Base-by-base conservation (phyloP, 1,140 invertebrate genomes). In the Aricia agestis region DNA sequence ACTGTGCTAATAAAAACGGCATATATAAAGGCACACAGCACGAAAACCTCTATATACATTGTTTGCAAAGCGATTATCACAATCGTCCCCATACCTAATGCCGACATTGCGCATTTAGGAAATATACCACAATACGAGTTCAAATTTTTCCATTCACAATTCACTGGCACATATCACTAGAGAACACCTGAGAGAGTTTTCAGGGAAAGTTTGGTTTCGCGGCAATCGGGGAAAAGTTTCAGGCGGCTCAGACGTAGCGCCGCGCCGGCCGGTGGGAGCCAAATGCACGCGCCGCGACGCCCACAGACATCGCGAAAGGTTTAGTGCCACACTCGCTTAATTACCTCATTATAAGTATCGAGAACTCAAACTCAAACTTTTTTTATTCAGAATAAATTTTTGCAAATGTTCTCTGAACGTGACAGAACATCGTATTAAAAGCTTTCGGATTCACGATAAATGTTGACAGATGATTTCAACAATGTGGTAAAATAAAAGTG, bases 31-130 rank as follows among this genome's bases (percentile, higher is more conserved):
- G 73, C 72, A 83, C 78, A 80, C 78, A 81, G 73, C 80, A 80
- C 78, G 78, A 75, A 74, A 76, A 67, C 80, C 73, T 76, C 77
- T 77, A 82, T 87, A 81, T 78, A 84, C 76, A 74, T 72, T 91
- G 80, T 89, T 91, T 91, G 87, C 77, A 82, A 72, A 84, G 78
- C 82, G 89, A 91, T 91, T 91, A 91, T 76, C 87, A 84, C 78
- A 59, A 73, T 84, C 82, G 82, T 85, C 77, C 79, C 84, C 82
- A 81, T 80, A 82, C 66, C 84, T 80, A 83, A 86, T 87, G 86
- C 85, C 83, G 83, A 88, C 87, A 89, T 89, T 87, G 81, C 84
- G 79, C 83, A 84, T 83, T 87, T 83, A 85, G 79, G 78, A 79
- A 86, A 83, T 83, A 85, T 87, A 81, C 36, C 36, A 36, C 76